Percentiles rank a stretch among this genome's conserved stretches.
These are phyloP conservation scores for Pelodiscus sinensis DNA, from an alignment of 2,113 vertebrate species.

Conservation along the genomic window DNA sequence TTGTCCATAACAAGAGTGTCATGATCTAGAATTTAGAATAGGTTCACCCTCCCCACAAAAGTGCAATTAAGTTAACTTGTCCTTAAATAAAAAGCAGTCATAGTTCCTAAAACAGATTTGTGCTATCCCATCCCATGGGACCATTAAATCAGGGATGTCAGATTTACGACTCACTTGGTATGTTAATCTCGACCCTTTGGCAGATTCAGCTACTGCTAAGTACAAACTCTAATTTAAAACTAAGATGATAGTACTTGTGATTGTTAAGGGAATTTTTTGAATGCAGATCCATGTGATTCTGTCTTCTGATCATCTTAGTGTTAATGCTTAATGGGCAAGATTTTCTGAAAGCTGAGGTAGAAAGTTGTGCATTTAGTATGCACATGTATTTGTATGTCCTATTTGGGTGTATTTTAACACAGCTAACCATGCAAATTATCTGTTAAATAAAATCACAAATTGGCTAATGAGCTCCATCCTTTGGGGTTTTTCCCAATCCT, in stretches of 20 bases:
- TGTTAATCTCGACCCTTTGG: neutral
- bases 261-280: neutral
- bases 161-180: neutral
- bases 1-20: neutral
- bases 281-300: neutral
- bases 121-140: neutral
- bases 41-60: neutral
- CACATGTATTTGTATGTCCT: neutral
- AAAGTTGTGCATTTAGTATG: neutral
- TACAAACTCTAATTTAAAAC: conserved; percentile 7
- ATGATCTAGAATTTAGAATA: neutral
- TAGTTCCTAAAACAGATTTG: neutral
- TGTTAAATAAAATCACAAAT: neutral
- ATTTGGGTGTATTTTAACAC: neutral
- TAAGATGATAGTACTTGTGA: neutral
- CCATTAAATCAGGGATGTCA: neutral
- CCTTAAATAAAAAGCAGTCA: neutral
- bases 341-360: neutral
- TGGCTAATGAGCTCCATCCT: neutral
- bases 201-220: neutral
- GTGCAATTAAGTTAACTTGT: neutral
- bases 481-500: neutral
- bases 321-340: neutral
- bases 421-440: neutral
- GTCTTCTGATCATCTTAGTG: neutral